These are phyloP conservation scores for Lucinisca nassula DNA, from an alignment of 2,888 invertebrate genomes.

Conservation along the genomic window DNA sequence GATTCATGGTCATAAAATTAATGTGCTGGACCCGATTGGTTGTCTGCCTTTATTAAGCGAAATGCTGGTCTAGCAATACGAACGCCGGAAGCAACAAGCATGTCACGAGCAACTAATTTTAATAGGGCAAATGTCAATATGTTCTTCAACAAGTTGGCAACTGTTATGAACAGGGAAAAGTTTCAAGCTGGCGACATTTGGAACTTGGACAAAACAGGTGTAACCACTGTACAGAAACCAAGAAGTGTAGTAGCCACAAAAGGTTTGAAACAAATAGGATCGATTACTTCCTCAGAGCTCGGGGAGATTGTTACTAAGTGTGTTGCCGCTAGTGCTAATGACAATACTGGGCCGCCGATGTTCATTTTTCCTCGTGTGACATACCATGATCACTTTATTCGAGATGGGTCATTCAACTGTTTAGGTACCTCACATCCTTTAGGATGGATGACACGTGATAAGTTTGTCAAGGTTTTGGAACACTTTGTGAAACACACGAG, in stretches of 20 bases:
- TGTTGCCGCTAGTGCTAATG: slow-evolving; percentile 12
- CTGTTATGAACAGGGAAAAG: slow-evolving; percentile 27
- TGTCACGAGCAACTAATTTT: slow-evolving; percentile 37
- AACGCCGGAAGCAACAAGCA: slow-evolving; percentile 46
- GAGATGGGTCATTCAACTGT: slow-evolving; percentile 12
- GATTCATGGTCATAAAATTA: slow-evolving; percentile 19
- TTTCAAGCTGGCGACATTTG: slow-evolving; percentile 3
- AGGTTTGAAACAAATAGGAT: slow-evolving; percentile 35
- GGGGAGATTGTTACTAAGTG: slow-evolving; percentile 6
- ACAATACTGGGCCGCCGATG: slow-evolving; percentile 29
- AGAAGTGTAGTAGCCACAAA: not conserved
- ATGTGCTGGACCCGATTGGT: slow-evolving; percentile 37
- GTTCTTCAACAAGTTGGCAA: slow-evolving; percentile 13
- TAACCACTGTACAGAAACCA: not conserved
- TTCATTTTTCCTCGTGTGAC: slow-evolving; percentile 14
- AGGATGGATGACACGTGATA: slow-evolving; percentile 35
- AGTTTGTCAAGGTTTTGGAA: slow-evolving; percentile 35
- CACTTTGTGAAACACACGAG: slow-evolving; percentile 36
- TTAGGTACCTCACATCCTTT: slow-evolving; percentile 21
- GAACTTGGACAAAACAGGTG: too few relatives aligned
- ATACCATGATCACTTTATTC: slow-evolving; percentile 18
- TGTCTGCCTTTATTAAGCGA: slow-evolving; percentile 31
- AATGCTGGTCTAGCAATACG: not conserved
- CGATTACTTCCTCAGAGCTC: slow-evolving; percentile 26
- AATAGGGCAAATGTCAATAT: slow-evolving; percentile 19